A percentile compares a stretch with the other conserved stretches of the same genome.
Conservation (phyloP, 2,113 vertebrate species). For the Sciurus niger region DNA sequence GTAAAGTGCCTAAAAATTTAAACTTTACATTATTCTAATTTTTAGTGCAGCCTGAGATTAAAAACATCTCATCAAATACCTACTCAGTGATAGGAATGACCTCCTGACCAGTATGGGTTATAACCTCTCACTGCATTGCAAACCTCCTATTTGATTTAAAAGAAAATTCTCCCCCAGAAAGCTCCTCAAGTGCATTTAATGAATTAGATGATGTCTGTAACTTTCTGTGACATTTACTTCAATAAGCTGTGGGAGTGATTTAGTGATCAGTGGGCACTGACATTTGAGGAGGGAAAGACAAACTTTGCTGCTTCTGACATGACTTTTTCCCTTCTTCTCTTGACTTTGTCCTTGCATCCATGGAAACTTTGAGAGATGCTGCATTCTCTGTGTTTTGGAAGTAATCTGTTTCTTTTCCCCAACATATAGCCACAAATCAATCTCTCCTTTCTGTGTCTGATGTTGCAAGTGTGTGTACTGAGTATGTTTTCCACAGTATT, state of each 20-base stretch:
- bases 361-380: slow-evolving; percentile 40
- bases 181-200: slow-evolving; percentile 81
- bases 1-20: slow-evolving; percentile 7
- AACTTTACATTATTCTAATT: slow-evolving; percentile 66
- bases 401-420: background rate
- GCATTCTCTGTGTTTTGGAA: slow-evolving; percentile 51
- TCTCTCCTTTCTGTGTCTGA: slow-evolving; percentile 49
- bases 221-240: slow-evolving; percentile 86
- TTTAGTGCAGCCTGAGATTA: slow-evolving; percentile 59
- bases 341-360: slow-evolving; percentile 49
- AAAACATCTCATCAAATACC: slow-evolving; percentile 66
- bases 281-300: slow-evolving; percentile 83
- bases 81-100: slow-evolving; percentile 59
- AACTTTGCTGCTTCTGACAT: slow-evolving; percentile 77
- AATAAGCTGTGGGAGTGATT: slow-evolving; percentile 87
- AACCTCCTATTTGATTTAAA: slow-evolving; percentile 78
- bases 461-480: slow-evolving; percentile 31
- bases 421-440: slow-evolving; percentile 28
- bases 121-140: slow-evolving; percentile 64
- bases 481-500: background rate
- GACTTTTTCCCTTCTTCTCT: background rate
- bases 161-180: slow-evolving; percentile 75
- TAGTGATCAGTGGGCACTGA: slow-evolving; percentile 83
- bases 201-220: slow-evolving; percentile 78
- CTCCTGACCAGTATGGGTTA: background rate